Evolutionary conservation across 2,113 vertebrate genomes (phyloP).

Genomic region (Solenodon paradoxus): DNA sequence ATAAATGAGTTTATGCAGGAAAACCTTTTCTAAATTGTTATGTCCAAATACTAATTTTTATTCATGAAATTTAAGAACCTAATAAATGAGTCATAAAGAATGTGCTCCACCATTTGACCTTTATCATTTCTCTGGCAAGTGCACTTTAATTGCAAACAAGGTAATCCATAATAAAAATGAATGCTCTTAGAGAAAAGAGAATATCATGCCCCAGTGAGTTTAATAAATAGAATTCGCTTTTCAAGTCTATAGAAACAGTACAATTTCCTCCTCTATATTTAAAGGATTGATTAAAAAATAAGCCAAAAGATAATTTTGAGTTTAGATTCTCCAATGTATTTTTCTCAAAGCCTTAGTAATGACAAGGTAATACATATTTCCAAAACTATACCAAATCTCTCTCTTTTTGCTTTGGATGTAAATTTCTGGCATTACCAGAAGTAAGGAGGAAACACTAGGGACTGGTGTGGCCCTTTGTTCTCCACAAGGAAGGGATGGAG

Average conservation of each 20-base stretch:
- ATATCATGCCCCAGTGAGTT: not conserved
- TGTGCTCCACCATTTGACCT: not conserved
- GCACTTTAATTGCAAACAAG: not conserved
- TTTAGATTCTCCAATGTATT: not conserved
- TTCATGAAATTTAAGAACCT: conserved; percentile 11
- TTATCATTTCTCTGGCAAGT: conserved; percentile 50
- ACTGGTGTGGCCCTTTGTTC: not conserved
- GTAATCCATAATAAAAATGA: not conserved
- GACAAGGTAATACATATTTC: not conserved
- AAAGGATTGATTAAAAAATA: conserved; percentile 11
- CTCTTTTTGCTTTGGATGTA: not conserved
- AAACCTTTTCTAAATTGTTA: conserved; percentile 14
- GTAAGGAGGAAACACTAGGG: not conserved
- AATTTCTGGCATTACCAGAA: not conserved
- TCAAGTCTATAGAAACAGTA: not conserved
- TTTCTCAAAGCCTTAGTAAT: not conserved
- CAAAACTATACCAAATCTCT: not conserved
- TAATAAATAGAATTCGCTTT: conserved; percentile 47
- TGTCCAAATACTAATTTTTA: conserved; percentile 31
- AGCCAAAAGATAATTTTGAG: conserved; percentile 32
- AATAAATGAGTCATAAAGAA: conserved; percentile 7
- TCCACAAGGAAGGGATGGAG: not conserved
- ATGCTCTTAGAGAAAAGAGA: conserved; percentile 12
- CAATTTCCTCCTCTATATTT: conserved; percentile 13
- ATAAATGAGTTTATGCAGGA: not conserved